phyloP scores from a whole-genome alignment of 2,888 invertebrate genomes.

The Spilosoma lubricipeda region DNA sequence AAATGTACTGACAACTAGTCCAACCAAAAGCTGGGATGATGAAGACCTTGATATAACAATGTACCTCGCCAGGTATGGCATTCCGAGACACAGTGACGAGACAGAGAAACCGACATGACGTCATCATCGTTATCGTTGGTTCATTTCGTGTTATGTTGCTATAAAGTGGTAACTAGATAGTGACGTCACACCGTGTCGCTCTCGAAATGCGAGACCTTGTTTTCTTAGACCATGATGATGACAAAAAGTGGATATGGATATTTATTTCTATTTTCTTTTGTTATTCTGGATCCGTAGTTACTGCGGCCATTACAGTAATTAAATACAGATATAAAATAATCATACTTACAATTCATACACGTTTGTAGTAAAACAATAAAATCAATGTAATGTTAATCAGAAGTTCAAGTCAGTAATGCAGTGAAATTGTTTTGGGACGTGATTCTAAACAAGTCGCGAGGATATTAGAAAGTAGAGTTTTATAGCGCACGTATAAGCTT shows the following conservation, averaged over 20 bases:
- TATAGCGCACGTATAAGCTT: conserved; percentile 43
- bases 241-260: background rate
- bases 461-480: conserved; percentile 49
- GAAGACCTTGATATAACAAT: no score
- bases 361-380: conserved; percentile 36
- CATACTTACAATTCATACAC: conserved; percentile 26
- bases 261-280: conserved; percentile 32
- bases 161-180: no score
- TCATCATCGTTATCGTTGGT: no score
- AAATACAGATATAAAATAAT: conserved; percentile 11
- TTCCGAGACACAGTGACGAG: no score
- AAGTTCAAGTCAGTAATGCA: conserved; percentile 23
- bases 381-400: conserved; percentile 34
- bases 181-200: no score
- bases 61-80: no score
- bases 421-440: conserved; percentile 47
- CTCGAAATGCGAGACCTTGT: no score
- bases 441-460: conserved; percentile 30
- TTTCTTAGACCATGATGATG: no score
- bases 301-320: conserved; percentile 38
- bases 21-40: no score
- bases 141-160: no score
- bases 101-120: no score
- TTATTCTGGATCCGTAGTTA: conserved; percentile 33
- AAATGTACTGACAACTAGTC: no score